Percentiles rank a stretch among this genome's conserved stretches.
phyloP scores from a whole-genome alignment of 2,113 vertebrate genomes.

The Haliaeetus leucogaster region DNA sequence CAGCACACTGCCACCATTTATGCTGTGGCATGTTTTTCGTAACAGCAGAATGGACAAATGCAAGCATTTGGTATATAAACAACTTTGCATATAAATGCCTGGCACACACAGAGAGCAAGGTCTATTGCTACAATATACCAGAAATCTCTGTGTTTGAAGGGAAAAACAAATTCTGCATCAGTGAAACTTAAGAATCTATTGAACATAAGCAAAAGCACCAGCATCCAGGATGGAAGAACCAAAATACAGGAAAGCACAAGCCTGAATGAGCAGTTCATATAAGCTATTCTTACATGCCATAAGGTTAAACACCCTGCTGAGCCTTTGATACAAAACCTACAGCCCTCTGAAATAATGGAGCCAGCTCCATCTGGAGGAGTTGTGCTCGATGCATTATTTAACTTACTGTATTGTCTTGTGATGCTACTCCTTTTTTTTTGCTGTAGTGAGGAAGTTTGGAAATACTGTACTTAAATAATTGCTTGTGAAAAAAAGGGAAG shows the following conservation, averaged over 20 bases:
- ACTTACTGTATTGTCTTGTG: not conserved
- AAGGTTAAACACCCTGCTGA: not conserved
- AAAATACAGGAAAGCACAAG: not conserved
- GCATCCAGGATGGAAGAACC: not conserved
- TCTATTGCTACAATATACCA: not conserved
- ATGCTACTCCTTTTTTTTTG: not conserved
- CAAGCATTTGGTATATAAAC: not conserved
- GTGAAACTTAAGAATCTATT: not conserved
- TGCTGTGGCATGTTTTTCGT: not conserved
- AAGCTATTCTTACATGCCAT: fast-evolving
- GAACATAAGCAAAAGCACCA: not conserved
- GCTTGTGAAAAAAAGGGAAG: not conserved
- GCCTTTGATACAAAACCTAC: not conserved
- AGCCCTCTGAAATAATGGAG: not conserved
- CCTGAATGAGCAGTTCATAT: not conserved
- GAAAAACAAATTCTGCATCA: not conserved
- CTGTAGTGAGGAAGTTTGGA: not conserved
- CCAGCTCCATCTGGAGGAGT: not conserved
- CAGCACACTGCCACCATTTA: not conserved
- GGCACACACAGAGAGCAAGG: not conserved
- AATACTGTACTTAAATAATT: not conserved
- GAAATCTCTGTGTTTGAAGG: not conserved
- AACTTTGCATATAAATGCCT: not conserved
- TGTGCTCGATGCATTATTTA: not conserved
- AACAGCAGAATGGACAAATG: not conserved